A percentile compares a stretch with the other conserved stretches of the same genome.
Evolutionary conservation across 2,888 invertebrate genomes (phyloP).

Genomic region (Heliconius aoede): DNA sequence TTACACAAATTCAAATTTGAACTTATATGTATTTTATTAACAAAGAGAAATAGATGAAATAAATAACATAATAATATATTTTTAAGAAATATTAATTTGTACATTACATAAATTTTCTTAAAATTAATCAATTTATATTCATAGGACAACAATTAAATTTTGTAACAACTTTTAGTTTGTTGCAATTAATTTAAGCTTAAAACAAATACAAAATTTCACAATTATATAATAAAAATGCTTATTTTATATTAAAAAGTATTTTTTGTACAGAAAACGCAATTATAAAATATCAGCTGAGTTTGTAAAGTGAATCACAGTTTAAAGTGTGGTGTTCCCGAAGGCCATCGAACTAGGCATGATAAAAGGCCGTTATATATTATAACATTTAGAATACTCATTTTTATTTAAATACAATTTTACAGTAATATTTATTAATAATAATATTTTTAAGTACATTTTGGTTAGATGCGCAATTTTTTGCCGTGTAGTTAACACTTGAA

Average conservation of each 20-base stretch:
- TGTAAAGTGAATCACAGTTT: conserved; percentile 79
- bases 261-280: conserved; percentile 46
- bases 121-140: conserved; percentile 64
- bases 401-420: conserved; percentile 49
- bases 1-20: conserved; percentile 57
- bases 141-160: conserved; percentile 70
- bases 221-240: conserved; percentile 41
- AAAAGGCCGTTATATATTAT: conserved; percentile 64
- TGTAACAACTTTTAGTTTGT: conserved; percentile 55
- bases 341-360: conserved; percentile 65
- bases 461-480: conserved; percentile 49
- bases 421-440: conserved; percentile 55
- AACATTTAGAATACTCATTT: conserved; percentile 57
- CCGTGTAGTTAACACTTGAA: conserved; percentile 41
- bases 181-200: conserved; percentile 49
- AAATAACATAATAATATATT: conserved; percentile 80
- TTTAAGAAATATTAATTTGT: conserved; percentile 81
- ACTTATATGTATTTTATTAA: conserved; percentile 77
- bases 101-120: conserved; percentile 75
- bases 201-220: conserved; percentile 39
- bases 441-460: conserved; percentile 72
- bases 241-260: conserved; percentile 38
- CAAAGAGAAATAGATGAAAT: conserved; percentile 74
- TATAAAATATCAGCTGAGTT: conserved; percentile 63
- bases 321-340: conserved; percentile 74